These are phyloP conservation scores for Chelmon rostratus DNA, from an alignment of 2,797 vertebrate species.

Conservation along the genomic window DNA sequence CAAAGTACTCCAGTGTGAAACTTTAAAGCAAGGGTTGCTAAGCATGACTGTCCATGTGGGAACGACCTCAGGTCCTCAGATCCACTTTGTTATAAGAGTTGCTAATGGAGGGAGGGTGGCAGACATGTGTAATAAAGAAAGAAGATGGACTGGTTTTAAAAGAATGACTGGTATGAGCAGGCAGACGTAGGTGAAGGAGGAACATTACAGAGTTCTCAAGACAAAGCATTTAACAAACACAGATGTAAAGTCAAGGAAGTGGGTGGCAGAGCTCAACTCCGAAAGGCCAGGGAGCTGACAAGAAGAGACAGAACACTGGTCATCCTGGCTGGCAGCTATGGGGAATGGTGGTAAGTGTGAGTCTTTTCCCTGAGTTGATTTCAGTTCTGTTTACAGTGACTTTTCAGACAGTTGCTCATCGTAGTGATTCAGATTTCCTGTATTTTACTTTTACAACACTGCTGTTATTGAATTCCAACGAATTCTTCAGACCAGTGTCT, in stretches of 20 bases:
- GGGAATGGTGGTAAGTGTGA: conserved; percentile 74
- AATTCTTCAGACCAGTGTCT: neutral
- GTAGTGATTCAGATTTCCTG: neutral
- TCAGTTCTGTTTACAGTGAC: neutral
- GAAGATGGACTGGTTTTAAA: conserved; percentile 75
- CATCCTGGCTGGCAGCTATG: conserved; percentile 58
- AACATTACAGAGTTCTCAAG: conserved; percentile 8
- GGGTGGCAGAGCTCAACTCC: conserved; percentile 8
- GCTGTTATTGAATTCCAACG: neutral
- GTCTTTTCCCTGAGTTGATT: conserved; percentile 17
- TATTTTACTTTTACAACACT: neutral
- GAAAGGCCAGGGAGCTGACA: conserved; percentile 3
- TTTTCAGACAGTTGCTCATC: neutral
- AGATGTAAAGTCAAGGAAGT: neutral
- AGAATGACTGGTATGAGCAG: conserved; percentile 74
- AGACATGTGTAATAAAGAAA: conserved; percentile 31
- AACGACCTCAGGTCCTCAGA: neutral
- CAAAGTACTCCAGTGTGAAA: neutral
- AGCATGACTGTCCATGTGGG: neutral
- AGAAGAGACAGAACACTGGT: conserved; percentile 17
- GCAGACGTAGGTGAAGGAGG: conserved; percentile 37
- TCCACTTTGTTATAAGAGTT: conserved; percentile 17
- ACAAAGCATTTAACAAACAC: conserved; percentile 18
- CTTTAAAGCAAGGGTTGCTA: neutral
- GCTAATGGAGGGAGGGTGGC: conserved; percentile 17